Evolutionary conservation across 2,113 vertebrate species (phyloP), one percentile per base, ranked within the genome.

Genomic region (Neodontobutis hainanensis): DNA sequence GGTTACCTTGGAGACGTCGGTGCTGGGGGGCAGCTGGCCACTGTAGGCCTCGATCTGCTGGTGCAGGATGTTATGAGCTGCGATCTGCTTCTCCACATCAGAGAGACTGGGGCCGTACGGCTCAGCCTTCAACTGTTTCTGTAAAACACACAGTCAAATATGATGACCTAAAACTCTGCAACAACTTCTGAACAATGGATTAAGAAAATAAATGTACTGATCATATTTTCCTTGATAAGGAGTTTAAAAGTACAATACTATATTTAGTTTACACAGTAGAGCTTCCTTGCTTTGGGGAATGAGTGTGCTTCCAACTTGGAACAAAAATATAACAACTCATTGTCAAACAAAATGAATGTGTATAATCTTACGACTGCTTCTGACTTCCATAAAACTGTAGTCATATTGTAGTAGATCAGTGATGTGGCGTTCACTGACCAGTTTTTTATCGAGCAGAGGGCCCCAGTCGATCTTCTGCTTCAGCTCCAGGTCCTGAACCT

Each of bases 41-140:
- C 84, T 90, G 0, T 97, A 99, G 35, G 94, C 93, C 57, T 97
- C 95, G 0, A 98, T 94, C 87, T 96, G 93, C 74, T 94, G 94
- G 86, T 98, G 95, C 51, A 96, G 90, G 48, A 99, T 94, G 89
- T 97, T 97, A 62, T 99, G 96, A 49, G 92, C 92, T 0, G 96
- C 97, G 1, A 96, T 90, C 88, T 99, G 97, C 88, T 93, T 95
- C 73, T 99, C 97, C 73, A 96, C 89, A 67, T 98, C 95, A 0
- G 85, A 73, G 84, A 97, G 81, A 51, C 85, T 90, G 0, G 93
- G 95, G 2, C 96, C 96, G 0, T 94, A 97, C 14, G 72, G 60
- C 0, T 89, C 93, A 0, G 57, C n/a, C 0, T 78, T 61, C 5
- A 98, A 38, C 84, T 91, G 89, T 79, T 79, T 93, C 97, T 99